Conservation (phyloP, 2,888 invertebrate genomes). For the Nebria brevicollis region DNA sequence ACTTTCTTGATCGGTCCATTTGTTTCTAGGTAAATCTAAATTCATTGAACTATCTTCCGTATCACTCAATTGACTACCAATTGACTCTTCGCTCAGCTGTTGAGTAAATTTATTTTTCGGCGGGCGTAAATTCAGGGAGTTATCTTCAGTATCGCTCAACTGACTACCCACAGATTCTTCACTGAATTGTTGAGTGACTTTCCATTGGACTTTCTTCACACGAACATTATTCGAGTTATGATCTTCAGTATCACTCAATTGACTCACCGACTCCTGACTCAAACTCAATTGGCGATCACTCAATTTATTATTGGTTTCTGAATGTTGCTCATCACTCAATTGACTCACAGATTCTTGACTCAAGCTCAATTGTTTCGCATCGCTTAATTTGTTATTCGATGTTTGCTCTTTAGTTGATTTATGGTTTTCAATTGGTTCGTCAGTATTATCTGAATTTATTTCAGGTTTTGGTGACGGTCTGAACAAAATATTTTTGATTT, state of each 20-base stretch:
- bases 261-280: neutral
- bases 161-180: neutral
- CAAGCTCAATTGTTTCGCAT: neutral
- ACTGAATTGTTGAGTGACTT: neutral
- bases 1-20: neutral
- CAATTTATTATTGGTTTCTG: conserved; percentile 55
- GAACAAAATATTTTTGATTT: conserved; percentile 63
- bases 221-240: neutral
- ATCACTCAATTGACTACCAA: neutral
- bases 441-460: conserved; percentile 51
- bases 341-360: neutral
- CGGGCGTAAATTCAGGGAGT: neutral
- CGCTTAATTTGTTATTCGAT: conserved; percentile 45
- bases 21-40: neutral
- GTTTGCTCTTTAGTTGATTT: conserved; percentile 52
- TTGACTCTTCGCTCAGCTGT: neutral
- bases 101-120: neutral
- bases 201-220: neutral
- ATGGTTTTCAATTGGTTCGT: conserved; percentile 53
- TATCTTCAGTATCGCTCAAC: neutral
- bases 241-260: neutral
- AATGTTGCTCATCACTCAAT: neutral
- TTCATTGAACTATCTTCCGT: neutral
- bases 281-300: conserved; percentile 54
- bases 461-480: conserved; percentile 49